A percentile compares a stretch with the other conserved stretches of the same genome.
These are phyloP conservation scores for Cryptotis parvus DNA, from an alignment of 2,113 vertebrate genomes.

Conservation along the genomic window DNA sequence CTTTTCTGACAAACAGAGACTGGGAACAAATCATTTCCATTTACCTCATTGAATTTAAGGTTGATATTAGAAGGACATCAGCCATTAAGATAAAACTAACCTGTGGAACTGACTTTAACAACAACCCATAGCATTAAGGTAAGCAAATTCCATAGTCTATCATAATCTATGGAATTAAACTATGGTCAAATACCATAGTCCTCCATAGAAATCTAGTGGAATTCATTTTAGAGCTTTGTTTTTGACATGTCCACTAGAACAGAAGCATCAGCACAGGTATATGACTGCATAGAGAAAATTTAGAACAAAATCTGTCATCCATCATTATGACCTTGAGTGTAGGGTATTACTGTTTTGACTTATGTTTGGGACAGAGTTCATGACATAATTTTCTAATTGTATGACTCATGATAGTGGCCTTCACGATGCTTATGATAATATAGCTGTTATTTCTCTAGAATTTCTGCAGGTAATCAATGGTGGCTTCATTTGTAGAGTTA, in stretches of 20 bases:
- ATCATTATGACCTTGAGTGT: background rate
- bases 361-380: background rate
- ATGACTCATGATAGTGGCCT: background rate
- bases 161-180: too few species aligned
- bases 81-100: background rate
- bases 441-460: background rate
- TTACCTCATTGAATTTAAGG: background rate
- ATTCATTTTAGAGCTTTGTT: background rate
- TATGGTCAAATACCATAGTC: too few species aligned
- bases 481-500: background rate
- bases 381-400: background rate
- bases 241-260: background rate
- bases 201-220: background rate
- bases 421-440: background rate
- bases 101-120: background rate
- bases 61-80: background rate
- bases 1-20: background rate
- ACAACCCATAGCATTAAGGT: background rate
- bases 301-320: constrained; percentile 8
- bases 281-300: background rate
- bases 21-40: background rate
- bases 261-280: background rate
- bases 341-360: background rate
- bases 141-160: background rate
- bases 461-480: background rate